phyloP scores from a whole-genome alignment of 2,113 vertebrate genomes.

The Megaptera novaeangliae region DNA sequence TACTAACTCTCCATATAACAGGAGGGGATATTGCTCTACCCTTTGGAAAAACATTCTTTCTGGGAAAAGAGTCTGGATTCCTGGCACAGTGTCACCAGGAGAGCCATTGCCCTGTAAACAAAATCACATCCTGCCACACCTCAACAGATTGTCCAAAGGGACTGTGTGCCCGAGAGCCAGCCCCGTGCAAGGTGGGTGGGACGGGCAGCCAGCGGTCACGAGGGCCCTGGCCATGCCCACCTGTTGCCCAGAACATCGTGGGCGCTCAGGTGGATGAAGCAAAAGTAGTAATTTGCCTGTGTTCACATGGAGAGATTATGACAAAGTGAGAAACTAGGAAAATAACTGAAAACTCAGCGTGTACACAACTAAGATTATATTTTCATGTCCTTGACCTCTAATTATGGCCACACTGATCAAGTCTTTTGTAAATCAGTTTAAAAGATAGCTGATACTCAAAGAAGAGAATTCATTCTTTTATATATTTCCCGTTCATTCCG shows the following conservation, averaged over 20 bases:
- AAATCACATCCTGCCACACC: not conserved
- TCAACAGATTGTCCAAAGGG: not conserved
- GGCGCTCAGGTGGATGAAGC: accelerated
- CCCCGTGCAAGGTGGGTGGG: accelerated
- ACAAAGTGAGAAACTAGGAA: not conserved
- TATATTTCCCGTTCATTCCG: not conserved
- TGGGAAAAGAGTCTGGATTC: slow-evolving; percentile 48
- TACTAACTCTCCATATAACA: not conserved
- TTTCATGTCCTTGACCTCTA: not conserved
- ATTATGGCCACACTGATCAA: not conserved
- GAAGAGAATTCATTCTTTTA: not conserved
- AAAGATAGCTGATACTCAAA: not conserved
- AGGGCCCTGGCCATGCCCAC: not conserved
- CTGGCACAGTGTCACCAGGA: not conserved
- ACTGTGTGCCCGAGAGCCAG: not conserved
- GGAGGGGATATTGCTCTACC: slow-evolving; percentile 22
- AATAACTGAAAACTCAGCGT: not conserved
- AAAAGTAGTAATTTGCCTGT: accelerated
- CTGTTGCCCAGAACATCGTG: not conserved
- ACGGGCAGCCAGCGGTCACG: accelerated
- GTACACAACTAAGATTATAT: accelerated
- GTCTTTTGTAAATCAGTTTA: not conserved
- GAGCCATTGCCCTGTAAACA: slow-evolving; percentile 23
- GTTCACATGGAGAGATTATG: not conserved
- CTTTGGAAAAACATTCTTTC: slow-evolving; percentile 11